Evolutionary conservation across 2,113 vertebrate genomes (phyloP), one percentile per base, ranked within the genome.

Genomic region (Panurus biarmicus): DNA sequence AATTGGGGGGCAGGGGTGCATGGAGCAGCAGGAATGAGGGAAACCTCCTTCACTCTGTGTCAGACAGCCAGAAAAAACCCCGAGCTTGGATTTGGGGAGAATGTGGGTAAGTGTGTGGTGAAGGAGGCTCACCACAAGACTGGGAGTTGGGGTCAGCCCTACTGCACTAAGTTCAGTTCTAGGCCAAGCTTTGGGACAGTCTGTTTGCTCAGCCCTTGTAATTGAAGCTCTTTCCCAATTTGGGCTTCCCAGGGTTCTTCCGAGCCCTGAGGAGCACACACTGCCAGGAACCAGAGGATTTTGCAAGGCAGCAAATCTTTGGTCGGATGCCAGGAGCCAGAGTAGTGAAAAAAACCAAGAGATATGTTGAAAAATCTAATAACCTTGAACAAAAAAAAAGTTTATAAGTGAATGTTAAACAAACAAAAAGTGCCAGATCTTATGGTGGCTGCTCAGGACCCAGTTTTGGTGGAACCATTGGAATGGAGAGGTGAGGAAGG

Each of bases 1-100:
- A 8, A 38, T 2, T 33, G 28, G 33, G 5, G 2, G n/a, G n/a
- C n/a, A n/a, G n/a, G n/a, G 15, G 38, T 0, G 3, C 10, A 11
- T 3, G 57, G 72, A 58, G 65, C 33, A 50, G 29, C 38, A 77
- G 85, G 9, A 24, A 66, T 14, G 40, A 25, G 74, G 40, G n/a
- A 58, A 96, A 42, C 5, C 44, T 75, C 45, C 14, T 13, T 26
- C 24, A 18, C 24, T 1, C 1, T 10, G 48, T 29, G 38, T 44
- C 44, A 66, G 48, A 7, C 1, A 10, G 48, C 18, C 74, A 29
- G 28, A 45, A 24, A 15, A 53, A 87, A 13, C 33, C 75, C 56
- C 1, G 1, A 38, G 36, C 36, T 10, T 18, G 58, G 44, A 14
- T 76, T 2, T 73, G 58, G 48, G 90, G 50, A 47, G 16, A 23